These are phyloP conservation scores for Sitobion miscanthi DNA, from an alignment of 1,140 invertebrate genomes.

Conservation along the genomic window DNA sequence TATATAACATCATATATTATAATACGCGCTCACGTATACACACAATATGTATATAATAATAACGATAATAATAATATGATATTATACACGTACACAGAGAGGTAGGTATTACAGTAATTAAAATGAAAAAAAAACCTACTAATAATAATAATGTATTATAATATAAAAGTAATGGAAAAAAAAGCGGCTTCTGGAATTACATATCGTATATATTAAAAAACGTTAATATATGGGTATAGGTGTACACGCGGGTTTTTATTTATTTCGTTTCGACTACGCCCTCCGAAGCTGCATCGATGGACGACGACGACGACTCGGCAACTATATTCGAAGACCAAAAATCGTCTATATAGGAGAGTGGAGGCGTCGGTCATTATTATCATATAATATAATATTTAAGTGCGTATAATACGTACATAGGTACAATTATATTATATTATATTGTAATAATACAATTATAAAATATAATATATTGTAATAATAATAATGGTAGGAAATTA, in stretches of 20 bases:
- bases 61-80: neutral
- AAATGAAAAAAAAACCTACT: neutral
- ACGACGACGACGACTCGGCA: no score
- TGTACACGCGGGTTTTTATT: neutral
- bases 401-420: no score
- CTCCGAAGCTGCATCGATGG: neutral
- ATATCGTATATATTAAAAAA: neutral
- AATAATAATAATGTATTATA: neutral
- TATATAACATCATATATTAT: neutral
- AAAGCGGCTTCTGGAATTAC: constrained; percentile 34
- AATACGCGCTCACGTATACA: neutral
- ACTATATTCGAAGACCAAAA: neutral
- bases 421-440: neutral
- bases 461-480: neutral
- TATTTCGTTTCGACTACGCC: constrained; percentile 29
- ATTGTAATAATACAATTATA: neutral
- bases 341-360: neutral
- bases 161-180: neutral
- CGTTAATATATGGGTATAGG: neutral
- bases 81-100: neutral
- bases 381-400: neutral
- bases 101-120: neutral
- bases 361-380: neutral
- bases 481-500: neutral
- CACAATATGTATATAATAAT: neutral